Conservation (phyloP, 2,888 invertebrate species). For the Cryptus viduatorius region DNA sequence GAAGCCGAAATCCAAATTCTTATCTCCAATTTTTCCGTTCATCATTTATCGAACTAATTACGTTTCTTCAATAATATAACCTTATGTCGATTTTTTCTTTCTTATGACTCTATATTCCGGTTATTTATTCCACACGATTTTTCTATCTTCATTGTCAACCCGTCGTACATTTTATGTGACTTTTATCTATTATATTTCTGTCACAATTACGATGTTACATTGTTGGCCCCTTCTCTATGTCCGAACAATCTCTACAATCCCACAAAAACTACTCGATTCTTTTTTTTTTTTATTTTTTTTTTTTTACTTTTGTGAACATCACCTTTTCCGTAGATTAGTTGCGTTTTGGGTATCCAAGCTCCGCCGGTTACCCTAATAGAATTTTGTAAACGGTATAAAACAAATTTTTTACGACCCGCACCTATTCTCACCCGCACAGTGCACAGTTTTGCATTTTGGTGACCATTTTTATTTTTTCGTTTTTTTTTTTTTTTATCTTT, state of each 20-base stretch:
- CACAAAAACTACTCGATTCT: conserved; percentile 20
- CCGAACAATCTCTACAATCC: conserved; percentile 28
- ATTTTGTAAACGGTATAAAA: conserved; percentile 58
- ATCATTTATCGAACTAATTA: background rate
- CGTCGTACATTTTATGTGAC: conserved; percentile 34
- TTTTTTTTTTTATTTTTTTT: conserved; percentile 30
- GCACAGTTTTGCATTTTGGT: conserved; percentile 74
- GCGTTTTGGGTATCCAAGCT: conserved; percentile 57
- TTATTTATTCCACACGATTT: conserved; percentile 24
- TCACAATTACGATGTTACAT: conserved; percentile 24
- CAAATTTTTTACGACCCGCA: conserved; percentile 45
- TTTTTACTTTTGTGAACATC: conserved; percentile 30
- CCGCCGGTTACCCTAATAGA: conserved; percentile 49
- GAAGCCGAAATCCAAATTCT: conserved; percentile 34
- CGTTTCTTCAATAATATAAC: conserved; percentile 1
- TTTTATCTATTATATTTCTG: conserved; percentile 23
- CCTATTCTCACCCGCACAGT: conserved; percentile 65
- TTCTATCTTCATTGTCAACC: conserved; percentile 44
- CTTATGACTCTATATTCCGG: conserved; percentile 3
- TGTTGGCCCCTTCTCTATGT: conserved; percentile 17
- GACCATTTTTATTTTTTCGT: conserved; percentile 54
- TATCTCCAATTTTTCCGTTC: conserved; percentile 28
- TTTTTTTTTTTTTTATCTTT: conserved; percentile 28
- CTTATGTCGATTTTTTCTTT: conserved; percentile 20
- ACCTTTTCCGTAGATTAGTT: conserved; percentile 48